Conservation (phyloP, 1,140 invertebrate genomes). For the Babylonia areolata region DNA sequence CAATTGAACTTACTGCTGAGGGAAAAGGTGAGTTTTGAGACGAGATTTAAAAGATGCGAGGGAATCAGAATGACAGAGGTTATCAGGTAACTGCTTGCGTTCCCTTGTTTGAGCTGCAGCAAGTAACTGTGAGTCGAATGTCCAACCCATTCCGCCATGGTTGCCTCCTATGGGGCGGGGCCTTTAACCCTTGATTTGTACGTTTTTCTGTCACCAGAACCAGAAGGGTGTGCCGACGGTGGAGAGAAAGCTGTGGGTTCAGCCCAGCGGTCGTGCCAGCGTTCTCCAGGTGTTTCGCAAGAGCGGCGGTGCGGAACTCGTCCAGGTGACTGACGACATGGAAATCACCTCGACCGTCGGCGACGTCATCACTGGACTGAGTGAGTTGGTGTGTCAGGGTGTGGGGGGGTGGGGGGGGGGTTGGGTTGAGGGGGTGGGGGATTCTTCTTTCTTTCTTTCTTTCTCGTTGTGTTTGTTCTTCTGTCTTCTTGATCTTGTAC, state of each 20-base stretch:
- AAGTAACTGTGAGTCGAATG: constrained; percentile 63
- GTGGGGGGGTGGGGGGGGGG: background rate
- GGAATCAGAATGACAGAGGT: too few species aligned
- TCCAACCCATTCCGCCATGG: too few species aligned
- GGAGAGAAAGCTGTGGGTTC: constrained; percentile 61
- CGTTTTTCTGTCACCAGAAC: background rate
- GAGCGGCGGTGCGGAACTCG: constrained; percentile 36
- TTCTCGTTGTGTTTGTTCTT: too few species aligned
- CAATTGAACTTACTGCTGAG: too few species aligned
- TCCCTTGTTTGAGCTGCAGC: constrained; percentile 69
- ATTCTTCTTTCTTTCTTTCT: too few species aligned
- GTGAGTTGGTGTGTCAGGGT: constrained; percentile 35
- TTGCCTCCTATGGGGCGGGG: too few species aligned
- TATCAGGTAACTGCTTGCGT: too few species aligned
- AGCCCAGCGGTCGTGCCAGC: constrained; percentile 67
- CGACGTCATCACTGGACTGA: constrained; percentile 50
- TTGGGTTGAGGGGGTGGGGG: too few species aligned
- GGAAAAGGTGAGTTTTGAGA: too few species aligned
- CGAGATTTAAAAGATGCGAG: too few species aligned
- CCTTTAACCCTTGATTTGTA: background rate
- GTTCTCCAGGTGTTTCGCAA: constrained; percentile 60
- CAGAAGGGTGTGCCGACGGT: constrained; percentile 44
- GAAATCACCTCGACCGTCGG: constrained; percentile 60
- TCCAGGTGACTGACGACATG: constrained; percentile 50
- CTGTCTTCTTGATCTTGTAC: too few species aligned